phyloP scores from a whole-genome alignment of 2,113 vertebrate genomes.

The Sterrhoptilus dennistouni region DNA sequence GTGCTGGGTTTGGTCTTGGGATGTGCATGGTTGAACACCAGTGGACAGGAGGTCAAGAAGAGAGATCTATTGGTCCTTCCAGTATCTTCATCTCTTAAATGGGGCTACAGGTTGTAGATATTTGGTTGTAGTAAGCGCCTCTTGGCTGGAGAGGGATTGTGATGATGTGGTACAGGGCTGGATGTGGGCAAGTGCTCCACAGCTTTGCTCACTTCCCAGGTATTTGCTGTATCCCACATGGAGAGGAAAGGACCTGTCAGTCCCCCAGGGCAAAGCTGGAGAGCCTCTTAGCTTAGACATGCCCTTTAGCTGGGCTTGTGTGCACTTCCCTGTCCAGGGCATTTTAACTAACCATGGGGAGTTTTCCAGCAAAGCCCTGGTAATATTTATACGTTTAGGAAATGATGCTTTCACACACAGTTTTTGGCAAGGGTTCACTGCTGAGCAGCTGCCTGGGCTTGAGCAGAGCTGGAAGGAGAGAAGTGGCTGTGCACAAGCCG shows the following conservation, averaged over 20 bases:
- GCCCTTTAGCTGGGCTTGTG: not conserved
- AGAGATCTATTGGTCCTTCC: not conserved
- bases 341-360: slow-evolving; percentile 35
- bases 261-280: not conserved
- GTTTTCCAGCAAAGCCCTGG: slow-evolving; percentile 53
- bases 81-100: not conserved
- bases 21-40: not conserved
- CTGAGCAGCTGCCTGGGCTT: slow-evolving; percentile 53
- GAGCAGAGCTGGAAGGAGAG: slow-evolving; percentile 35
- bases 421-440: slow-evolving; percentile 59
- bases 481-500: not conserved
- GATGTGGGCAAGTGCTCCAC: rapidly evolving
- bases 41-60: not conserved
- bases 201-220: not conserved
- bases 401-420: slow-evolving; percentile 50
- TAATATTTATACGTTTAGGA: slow-evolving; percentile 67
- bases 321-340: not conserved
- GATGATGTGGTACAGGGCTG: not conserved
- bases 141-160: not conserved
- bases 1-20: not conserved
- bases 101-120: not conserved
- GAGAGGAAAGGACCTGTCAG: not conserved
- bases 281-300: not conserved
- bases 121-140: not conserved
- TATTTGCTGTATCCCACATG: not conserved